Evolutionary conservation across 2,797 vertebrate genomes (phyloP).

Genomic region (Oophaga sylvatica): DNA sequence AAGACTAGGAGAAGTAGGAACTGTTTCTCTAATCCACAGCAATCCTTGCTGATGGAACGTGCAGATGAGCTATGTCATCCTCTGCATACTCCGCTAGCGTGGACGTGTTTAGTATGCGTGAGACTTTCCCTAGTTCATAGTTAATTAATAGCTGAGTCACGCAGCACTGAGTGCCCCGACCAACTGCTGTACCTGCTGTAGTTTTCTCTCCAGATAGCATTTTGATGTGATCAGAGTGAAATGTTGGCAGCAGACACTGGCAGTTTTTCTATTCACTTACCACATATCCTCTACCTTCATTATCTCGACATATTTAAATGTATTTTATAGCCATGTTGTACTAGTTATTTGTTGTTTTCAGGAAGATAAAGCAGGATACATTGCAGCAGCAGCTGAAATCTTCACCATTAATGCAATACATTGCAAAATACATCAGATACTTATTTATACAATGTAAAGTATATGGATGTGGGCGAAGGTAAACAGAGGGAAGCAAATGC

Average conservation of each 20-base stretch:
- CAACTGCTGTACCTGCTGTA: constrained; percentile 42
- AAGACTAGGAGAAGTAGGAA: not conserved
- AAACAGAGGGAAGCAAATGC: too few relatives aligned
- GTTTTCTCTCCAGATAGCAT: constrained; percentile 32
- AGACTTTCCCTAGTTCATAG: constrained; percentile 1
- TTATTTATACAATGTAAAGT: too few relatives aligned
- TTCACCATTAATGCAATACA: not conserved
- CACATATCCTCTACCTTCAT: constrained; percentile 16
- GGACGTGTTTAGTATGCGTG: not conserved
- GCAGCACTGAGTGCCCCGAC: constrained; percentile 17
- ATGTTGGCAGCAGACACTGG: constrained; percentile 7
- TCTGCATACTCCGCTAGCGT: not conserved
- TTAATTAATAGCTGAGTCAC: constrained; percentile 33
- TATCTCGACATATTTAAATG: constrained; percentile 19
- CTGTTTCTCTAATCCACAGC: not conserved
- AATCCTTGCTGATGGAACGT: too few relatives aligned
- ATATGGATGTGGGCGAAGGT: too few relatives aligned
- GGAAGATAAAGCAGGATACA: not conserved
- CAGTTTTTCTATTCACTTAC: not conserved
- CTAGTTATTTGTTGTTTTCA: not conserved
- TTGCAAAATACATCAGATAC: not conserved
- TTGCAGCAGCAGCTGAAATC: not conserved
- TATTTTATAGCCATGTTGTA: constrained; percentile 7
- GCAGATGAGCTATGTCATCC: not conserved
- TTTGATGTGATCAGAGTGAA: constrained; percentile 38